These are phyloP conservation scores for Cantharis rufa DNA, from an alignment of 2,888 invertebrate species.

Conservation along the genomic window DNA sequence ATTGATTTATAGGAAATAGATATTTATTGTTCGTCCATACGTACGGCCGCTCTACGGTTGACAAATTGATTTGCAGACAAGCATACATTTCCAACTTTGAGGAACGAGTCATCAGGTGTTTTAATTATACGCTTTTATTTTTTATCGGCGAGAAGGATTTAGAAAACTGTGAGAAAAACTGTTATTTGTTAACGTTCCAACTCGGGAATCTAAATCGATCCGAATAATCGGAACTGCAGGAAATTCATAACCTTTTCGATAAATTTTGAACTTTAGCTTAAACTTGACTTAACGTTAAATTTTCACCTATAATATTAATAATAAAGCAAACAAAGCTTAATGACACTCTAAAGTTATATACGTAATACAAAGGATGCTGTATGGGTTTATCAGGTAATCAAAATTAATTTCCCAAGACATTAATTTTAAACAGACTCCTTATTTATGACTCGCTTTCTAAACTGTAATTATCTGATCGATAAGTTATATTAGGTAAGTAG, in stretches of 20 bases:
- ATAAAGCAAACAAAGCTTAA: background rate
- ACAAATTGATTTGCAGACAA: constrained; percentile 15
- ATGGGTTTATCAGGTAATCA: constrained; percentile 9
- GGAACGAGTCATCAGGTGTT: constrained; percentile 4
- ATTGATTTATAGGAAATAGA: constrained; percentile 24
- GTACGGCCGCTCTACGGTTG: background rate
- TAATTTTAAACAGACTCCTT: constrained; percentile 16
- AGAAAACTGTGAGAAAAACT: background rate
- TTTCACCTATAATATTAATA: background rate
- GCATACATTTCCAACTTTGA: constrained; percentile 5
- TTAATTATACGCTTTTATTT: background rate
- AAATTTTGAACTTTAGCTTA: constrained; percentile 1
- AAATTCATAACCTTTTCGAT: background rate
- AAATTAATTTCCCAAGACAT: constrained; percentile 19
- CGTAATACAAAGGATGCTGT: constrained; percentile 5
- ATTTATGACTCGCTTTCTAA: constrained; percentile 10
- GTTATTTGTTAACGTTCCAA: background rate
- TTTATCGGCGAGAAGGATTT: background rate
- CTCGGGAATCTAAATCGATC: background rate
- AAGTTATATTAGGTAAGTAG: background rate
- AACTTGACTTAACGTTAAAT: background rate
- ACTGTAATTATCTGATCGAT: constrained; percentile 8
- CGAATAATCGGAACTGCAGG: background rate
- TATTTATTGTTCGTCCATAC: constrained; percentile 25
- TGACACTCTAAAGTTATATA: constrained; percentile 2